Evolutionary conservation across 2,888 invertebrate species (phyloP).

Genomic region (Eupithecia subumbrata): DNA sequence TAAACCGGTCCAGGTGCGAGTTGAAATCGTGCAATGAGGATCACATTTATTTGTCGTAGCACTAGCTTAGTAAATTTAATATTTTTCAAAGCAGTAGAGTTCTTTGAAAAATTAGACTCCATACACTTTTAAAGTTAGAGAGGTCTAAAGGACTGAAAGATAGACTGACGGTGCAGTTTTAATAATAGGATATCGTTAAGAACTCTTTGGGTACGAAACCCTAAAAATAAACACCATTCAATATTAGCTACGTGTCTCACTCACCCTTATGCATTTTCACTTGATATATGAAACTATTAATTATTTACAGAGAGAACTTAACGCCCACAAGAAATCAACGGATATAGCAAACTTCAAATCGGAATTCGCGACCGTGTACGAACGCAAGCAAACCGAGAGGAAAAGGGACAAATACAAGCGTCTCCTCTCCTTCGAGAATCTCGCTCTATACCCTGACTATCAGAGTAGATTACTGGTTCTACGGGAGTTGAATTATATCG

Average conservation of each 20-base stretch:
- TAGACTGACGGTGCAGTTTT: no score
- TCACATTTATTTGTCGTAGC: no score
- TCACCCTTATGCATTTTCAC: neutral
- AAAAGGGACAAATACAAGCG: conserved; percentile 88
- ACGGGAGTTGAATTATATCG: conserved; percentile 87
- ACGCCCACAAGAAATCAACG: conserved; percentile 84
- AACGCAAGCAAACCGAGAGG: conserved; percentile 88
- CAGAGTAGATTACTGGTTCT: conserved; percentile 91
- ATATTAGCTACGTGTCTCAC: neutral
- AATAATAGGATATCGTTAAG: no score
- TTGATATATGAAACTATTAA: neutral
- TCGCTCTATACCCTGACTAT: conserved; percentile 95
- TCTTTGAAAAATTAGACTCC: no score
- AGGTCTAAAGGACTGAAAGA: no score
- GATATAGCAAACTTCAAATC: conserved; percentile 91
- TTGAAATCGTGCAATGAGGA: no score
- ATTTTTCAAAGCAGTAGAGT: no score
- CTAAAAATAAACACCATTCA: no score
- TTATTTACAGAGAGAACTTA: conserved; percentile 66
- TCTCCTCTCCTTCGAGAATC: conserved; percentile 92
- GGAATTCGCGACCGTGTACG: conserved; percentile 90
- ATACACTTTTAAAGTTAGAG: no score
- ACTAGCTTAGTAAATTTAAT: no score
- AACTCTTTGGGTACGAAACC: no score
- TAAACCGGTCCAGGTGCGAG: no score